These are phyloP conservation scores for Cryptomyrus ogoouensis DNA, from an alignment of 2,113 vertebrate species.

Conservation along the genomic window DNA sequence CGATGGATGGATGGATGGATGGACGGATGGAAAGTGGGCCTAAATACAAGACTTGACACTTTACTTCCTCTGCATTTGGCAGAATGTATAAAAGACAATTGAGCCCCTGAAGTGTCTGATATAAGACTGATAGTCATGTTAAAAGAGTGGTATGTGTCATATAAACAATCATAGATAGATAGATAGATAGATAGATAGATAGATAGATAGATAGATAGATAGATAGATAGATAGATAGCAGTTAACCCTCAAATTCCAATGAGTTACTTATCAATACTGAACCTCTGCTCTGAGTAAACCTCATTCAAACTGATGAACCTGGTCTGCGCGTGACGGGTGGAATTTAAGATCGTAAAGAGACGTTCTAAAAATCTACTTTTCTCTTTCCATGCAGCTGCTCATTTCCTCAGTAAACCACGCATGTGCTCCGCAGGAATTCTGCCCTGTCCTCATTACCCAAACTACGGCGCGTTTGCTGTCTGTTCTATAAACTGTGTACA, in stretches of 20 bases:
- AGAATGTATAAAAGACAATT: not conserved
- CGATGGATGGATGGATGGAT: not conserved
- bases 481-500: slow-evolving; percentile 36
- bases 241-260: not conserved
- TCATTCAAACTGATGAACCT: not conserved
- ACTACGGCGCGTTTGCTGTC: slow-evolving; percentile 40
- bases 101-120: too few relatives aligned
- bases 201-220: not conserved
- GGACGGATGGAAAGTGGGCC: not conserved
- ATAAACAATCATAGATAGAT: not conserved
- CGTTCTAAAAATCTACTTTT: not conserved
- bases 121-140: too few relatives aligned
- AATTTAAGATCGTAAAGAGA: too few relatives aligned
- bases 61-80: not conserved
- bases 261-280: not conserved
- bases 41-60: not conserved
- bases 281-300: not conserved
- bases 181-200: not conserved
- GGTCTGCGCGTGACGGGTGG: too few relatives aligned
- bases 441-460: slow-evolving; percentile 12
- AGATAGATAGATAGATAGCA: not conserved
- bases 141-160: too few relatives aligned
- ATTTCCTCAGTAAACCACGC: not conserved
- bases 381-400: not conserved
- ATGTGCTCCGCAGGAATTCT: not conserved